Evolutionary conservation across 1,140 invertebrate species (phyloP), one percentile per base, ranked within the genome.

Genomic region (Phocides pigmalion): DNA sequence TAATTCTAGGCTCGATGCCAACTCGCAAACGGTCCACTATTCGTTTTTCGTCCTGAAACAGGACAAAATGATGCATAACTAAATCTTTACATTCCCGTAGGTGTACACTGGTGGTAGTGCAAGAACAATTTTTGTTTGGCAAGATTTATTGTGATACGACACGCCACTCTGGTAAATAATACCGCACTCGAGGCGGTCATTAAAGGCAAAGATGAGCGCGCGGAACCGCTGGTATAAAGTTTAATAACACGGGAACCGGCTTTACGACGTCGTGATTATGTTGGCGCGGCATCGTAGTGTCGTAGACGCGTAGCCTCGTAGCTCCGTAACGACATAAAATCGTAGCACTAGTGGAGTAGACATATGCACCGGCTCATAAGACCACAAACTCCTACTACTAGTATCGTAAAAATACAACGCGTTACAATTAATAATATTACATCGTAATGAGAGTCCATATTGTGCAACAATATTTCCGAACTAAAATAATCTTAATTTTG

Each of bases 1-100:
- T 28, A 49, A 49, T 49, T 28, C 47, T 32, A 49, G 47, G 47
- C 47, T 22, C 47, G 20, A 12, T 49, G 47, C 47, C 47, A 49
- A 49, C n/a, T 49, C 22, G 22, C 15, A 49, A 49, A 49, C 22
- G 47, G 47, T 16, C 28, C 46, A 17, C 16, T 11, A 47, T 20
- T 47, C 8, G 6, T 20, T 28, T 6, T 15, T 49, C 46, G 46
- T 19, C 12, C 6, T 16, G 14, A 28, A 28, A 49, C 46, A 15
- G 28, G 15, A 14, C 22, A 19, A 15, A 49, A 49, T 28, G 19
- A 28, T n/a, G 28, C 46, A 28, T 44, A 17, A n/a, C n/a, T n/a
- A 16, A 28, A 28, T 28, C 44, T 5, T 47, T 17, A 22, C 22
- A n/a, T n/a, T n/a, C n/a, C n/a, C n/a, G n/a, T n/a, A n/a, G n/a